Conservation (phyloP, 2,113 vertebrate genomes). For the Telmatochromis sp. region DNA sequence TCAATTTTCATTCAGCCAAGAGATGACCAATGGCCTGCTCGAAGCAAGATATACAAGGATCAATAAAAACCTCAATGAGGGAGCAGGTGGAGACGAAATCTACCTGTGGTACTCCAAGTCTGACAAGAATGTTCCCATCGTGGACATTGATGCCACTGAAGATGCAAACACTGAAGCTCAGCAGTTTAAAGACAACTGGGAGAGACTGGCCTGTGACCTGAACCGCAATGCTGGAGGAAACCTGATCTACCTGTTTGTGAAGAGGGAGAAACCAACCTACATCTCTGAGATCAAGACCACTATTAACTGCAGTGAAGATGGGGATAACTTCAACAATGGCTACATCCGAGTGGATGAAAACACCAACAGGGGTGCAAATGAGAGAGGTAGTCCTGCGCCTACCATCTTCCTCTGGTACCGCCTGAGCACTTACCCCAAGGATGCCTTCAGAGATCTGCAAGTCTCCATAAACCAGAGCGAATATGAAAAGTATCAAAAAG, state of each 20-base stretch:
- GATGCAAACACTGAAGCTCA: accelerated
- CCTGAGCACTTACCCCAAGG: accelerated
- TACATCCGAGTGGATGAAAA: not conserved
- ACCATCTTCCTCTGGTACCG: not conserved
- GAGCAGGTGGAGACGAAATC: accelerated
- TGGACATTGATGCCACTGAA: accelerated
- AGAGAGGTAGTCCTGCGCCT: accelerated
- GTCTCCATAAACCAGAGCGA: accelerated
- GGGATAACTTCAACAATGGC: accelerated
- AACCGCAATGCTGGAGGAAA: accelerated
- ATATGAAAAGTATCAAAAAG: accelerated
- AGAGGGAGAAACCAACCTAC: not conserved
- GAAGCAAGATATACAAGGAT: accelerated
- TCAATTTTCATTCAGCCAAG: not conserved
- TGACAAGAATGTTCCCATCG: accelerated
- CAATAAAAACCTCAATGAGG: not conserved
- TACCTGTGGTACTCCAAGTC: not conserved
- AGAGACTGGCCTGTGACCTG: not conserved
- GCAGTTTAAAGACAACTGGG: not conserved
- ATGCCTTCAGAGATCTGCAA: accelerated
- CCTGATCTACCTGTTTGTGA: accelerated
- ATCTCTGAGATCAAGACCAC: not conserved
- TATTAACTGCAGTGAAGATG: accelerated
- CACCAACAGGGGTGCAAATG: accelerated
- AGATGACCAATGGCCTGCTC: accelerated